Evolutionary conservation across 2,888 invertebrate genomes (phyloP).

Genomic region (Nomada ruficornis): DNA sequence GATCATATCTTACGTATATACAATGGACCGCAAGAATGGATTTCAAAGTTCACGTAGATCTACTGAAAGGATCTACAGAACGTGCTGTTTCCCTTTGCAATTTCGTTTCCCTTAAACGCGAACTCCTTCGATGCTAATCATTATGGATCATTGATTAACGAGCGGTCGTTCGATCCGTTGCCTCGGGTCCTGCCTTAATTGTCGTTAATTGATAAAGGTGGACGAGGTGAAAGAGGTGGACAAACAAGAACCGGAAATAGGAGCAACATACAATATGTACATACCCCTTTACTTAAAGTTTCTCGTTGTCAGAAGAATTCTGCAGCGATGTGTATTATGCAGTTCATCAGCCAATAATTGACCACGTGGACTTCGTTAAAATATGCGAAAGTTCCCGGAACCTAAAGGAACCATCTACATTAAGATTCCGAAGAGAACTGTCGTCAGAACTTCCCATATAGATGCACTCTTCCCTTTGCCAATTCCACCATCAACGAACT

Average conservation of each 20-base stretch:
- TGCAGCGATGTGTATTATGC: conserved; percentile 19
- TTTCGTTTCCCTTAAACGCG: background rate
- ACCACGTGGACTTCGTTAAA: conserved; percentile 35
- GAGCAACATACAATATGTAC: too few relatives aligned
- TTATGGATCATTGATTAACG: conserved; percentile 56
- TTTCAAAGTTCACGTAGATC: conserved; percentile 48
- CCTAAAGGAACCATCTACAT: background rate
- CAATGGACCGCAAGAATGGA: conserved; percentile 24
- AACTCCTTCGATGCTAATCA: background rate
- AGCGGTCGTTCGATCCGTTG: too few relatives aligned
- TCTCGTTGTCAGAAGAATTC: conserved; percentile 1
- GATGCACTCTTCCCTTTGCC: too few relatives aligned
- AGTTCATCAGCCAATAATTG: conserved; percentile 51
- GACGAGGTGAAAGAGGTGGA: too few relatives aligned
- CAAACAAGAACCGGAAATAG: too few relatives aligned
- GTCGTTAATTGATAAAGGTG: too few relatives aligned
- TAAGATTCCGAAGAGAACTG: background rate
- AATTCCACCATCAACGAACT: too few relatives aligned
- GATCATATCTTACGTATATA: conserved; percentile 23
- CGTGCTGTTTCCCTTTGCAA: background rate
- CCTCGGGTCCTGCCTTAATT: too few relatives aligned
- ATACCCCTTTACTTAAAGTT: too few relatives aligned
- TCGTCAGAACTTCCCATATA: background rate
- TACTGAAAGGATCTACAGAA: too few relatives aligned
- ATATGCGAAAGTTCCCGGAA: conserved; percentile 15